Evolutionary conservation across 2,888 invertebrate genomes (phyloP), one percentile per base, ranked within the genome.

Genomic region (Lobophora halterata): DNA sequence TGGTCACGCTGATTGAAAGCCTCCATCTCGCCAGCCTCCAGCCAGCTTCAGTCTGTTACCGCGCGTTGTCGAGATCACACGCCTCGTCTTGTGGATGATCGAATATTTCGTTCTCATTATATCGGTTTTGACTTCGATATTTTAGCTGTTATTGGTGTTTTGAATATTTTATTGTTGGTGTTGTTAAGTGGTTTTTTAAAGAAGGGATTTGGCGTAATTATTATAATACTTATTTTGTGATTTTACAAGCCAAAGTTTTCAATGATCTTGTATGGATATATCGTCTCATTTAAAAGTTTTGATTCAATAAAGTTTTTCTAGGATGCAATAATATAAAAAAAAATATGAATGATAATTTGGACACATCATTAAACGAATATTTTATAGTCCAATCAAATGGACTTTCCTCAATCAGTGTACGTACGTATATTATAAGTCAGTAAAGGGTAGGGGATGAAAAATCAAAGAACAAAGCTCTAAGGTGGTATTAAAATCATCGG

Each of bases 1-100:
- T 65, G 67, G 54, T 59, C 49, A 59, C 38, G 44, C 48, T 66
- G 69, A 66, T 68, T 55, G 62, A 62, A 57, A 52, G 45, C 43
- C 58, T 30, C 50, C 55, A 35, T 11, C 25, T 24, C 23, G n/a
- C 32, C 21, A 25, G 36, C 32, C 38, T 38, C 26, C 30, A 25
- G 16, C 9, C 25, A 19, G 21, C 34, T 20, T 19, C 49, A 49
- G 53, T 53, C 12, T 3, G 35, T 35, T 24, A n/a, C 3, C 40
- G 40, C 32, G 25, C 40, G 35, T 33, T 37, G 20, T 14, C 40
- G 28, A 27, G 3, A 13, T 3, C 42, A 28, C 44, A 46, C 53
- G 52, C 39, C 6, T 30, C 28, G 4, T 14, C 13, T 11, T 26
- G 21, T n/a, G n/a, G n/a, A n/a, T n/a, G 5, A 5, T 6, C 5